Conservation (phyloP, 2,113 vertebrate species). For the Hypocryptadius cinnamomeus region DNA sequence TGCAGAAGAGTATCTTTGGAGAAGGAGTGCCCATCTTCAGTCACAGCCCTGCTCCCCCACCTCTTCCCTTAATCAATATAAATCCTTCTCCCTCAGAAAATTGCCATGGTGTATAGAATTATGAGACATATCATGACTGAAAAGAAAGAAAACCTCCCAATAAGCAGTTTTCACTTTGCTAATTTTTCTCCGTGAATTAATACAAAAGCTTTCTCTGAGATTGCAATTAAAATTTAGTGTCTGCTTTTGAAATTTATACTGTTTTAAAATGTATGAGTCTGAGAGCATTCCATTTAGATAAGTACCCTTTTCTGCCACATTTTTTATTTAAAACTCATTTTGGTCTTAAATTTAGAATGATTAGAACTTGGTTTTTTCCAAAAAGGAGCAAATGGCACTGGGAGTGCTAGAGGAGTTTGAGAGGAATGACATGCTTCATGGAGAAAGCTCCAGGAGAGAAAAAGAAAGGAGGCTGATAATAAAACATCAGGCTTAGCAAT, state of each 20-base stretch:
- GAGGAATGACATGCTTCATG: background rate
- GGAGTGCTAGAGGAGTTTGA: background rate
- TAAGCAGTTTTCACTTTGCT: slow-evolving; percentile 72
- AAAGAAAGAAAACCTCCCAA: slow-evolving; percentile 61
- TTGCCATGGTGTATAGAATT: slow-evolving; percentile 64
- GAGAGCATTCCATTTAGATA: slow-evolving; percentile 76
- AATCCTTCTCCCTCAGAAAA: slow-evolving; percentile 65
- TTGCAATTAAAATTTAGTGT: slow-evolving; percentile 76
- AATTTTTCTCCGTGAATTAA: slow-evolving; percentile 73
- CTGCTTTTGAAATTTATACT: slow-evolving; percentile 72
- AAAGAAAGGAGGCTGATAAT: background rate
- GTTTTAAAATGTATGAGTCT: slow-evolving; percentile 73
- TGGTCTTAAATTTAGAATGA: slow-evolving; percentile 62
- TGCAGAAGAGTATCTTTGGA: slow-evolving; percentile 28
- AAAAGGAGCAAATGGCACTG: slow-evolving; percentile 40
- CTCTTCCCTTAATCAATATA: slow-evolving; percentile 60
- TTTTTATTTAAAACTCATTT: slow-evolving; percentile 76
- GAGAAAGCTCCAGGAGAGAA: background rate
- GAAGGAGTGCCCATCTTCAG: slow-evolving; percentile 47
- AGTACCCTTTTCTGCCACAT: slow-evolving; percentile 70
- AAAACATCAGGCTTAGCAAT: background rate
- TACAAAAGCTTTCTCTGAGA: slow-evolving; percentile 70
- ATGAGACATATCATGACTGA: slow-evolving; percentile 53
- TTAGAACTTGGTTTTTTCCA: slow-evolving; percentile 55
- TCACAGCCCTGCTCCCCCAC: slow-evolving; percentile 7